phyloP scores from a whole-genome alignment of 1,140 invertebrate species.

The Idris sp. region DNA sequence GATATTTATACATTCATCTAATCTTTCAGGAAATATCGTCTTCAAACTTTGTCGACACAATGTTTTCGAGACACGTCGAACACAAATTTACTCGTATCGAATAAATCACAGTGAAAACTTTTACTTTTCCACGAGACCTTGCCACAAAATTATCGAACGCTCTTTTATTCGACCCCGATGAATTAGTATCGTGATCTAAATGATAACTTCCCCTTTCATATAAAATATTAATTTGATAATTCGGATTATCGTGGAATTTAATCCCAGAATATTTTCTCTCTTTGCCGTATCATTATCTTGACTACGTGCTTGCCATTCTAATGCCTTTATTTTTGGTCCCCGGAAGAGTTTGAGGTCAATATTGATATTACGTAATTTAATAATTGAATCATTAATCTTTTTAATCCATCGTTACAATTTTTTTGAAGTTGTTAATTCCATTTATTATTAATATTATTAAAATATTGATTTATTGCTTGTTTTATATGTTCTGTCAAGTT shows the following conservation, averaged over 20 bases:
- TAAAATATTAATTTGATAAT: slow-evolving; percentile 58
- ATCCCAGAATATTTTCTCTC: slow-evolving; percentile 56
- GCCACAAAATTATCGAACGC: slow-evolving; percentile 15
- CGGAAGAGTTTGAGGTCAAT: slow-evolving; percentile 34
- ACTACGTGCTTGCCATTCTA: slow-evolving; percentile 56
- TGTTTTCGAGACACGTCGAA: slow-evolving; percentile 15
- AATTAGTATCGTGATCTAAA: slow-evolving; percentile 1
- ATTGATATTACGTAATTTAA: slow-evolving; percentile 57
- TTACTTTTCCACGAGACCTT: slow-evolving; percentile 22
- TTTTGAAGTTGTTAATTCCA: no score
- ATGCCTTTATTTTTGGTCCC: slow-evolving; percentile 52
- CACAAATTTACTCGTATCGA: slow-evolving; percentile 39
- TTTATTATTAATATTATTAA: no score
- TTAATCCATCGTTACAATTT: slow-evolving; percentile 19
- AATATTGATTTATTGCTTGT: no score
- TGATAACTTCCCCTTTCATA: slow-evolving; percentile 16
- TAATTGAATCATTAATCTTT: slow-evolving; percentile 54
- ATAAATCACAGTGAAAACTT: slow-evolving; percentile 35
- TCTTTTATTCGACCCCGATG: slow-evolving; percentile 2
- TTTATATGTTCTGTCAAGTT: no score
- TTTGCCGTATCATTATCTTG: slow-evolving; percentile 56
- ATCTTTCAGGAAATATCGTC: slow-evolving; percentile 28
- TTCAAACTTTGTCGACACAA: slow-evolving; percentile 20
- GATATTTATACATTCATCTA: slow-evolving; percentile 40
- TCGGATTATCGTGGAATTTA: slow-evolving; percentile 50